These are phyloP conservation scores for Acleris laterana DNA, from an alignment of 2,888 invertebrate species.

Conservation along the genomic window DNA sequence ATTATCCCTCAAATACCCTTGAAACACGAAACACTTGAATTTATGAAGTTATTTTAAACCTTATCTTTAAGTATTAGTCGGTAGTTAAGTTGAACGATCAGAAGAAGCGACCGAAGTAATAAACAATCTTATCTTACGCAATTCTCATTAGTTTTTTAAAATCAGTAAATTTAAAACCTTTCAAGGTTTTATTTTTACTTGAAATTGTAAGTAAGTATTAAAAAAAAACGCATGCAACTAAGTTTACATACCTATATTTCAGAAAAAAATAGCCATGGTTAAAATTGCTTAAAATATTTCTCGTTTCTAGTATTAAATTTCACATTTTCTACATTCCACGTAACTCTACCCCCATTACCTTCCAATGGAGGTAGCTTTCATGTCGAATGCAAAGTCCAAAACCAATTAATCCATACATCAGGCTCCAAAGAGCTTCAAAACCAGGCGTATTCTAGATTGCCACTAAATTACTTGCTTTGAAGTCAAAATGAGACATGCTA, in stretches of 20 bases:
- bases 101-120: not conserved
- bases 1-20: not conserved
- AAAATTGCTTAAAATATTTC: too few species aligned
- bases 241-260: too few species aligned
- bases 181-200: too few species aligned
- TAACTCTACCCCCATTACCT: too few species aligned
- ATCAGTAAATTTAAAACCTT: too few species aligned
- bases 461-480: constrained; percentile 20
- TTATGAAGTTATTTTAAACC: constrained; percentile 14
- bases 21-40: constrained; percentile 16
- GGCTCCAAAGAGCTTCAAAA: not conserved
- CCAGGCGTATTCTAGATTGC: not conserved
- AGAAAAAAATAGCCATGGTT: too few species aligned
- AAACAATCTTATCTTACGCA: not conserved
- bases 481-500: constrained; percentile 8
- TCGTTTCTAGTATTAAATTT: too few species aligned
- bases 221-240: too few species aligned
- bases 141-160: not conserved
- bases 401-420: not conserved
- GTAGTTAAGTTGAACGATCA: constrained; percentile 3
- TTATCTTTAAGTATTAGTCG: constrained; percentile 7
- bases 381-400: too few species aligned
- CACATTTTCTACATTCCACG: too few species aligned
- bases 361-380: too few species aligned
- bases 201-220: too few species aligned